These are phyloP conservation scores for Sarcoramphus papa DNA, from an alignment of 2,797 vertebrate genomes.

Conservation along the genomic window DNA sequence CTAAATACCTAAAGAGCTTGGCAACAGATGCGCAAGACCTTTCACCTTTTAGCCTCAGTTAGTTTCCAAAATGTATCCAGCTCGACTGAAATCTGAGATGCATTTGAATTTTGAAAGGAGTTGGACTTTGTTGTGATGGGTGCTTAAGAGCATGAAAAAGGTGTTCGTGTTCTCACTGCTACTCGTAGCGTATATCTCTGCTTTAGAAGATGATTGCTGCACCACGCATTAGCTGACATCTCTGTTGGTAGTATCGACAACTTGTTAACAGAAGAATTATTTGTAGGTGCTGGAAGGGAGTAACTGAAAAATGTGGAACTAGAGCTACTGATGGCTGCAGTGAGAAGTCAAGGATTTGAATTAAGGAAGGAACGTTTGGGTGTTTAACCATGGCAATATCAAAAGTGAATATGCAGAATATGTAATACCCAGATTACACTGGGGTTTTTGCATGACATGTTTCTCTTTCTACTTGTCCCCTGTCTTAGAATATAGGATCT, in stretches of 20 bases:
- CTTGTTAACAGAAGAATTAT: background rate
- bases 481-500: background rate
- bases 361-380: fast-evolving
- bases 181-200: background rate
- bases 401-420: background rate
- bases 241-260: background rate
- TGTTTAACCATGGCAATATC: background rate
- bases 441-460: background rate
- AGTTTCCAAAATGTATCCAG: background rate
- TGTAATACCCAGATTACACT: background rate
- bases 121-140: background rate
- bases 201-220: background rate
- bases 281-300: background rate
- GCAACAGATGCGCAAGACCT: background rate
- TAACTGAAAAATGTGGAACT: background rate
- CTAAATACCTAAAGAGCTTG: background rate
- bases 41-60: background rate
- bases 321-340: background rate
- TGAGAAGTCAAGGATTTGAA: background rate
- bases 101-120: background rate
- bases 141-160: background rate
- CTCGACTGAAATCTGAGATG: background rate
- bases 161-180: background rate
- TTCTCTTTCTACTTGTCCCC: background rate
- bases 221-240: background rate